Base-by-base conservation (phyloP, 2,797 vertebrate species). In the Triplophysa bombifrons region DNA sequence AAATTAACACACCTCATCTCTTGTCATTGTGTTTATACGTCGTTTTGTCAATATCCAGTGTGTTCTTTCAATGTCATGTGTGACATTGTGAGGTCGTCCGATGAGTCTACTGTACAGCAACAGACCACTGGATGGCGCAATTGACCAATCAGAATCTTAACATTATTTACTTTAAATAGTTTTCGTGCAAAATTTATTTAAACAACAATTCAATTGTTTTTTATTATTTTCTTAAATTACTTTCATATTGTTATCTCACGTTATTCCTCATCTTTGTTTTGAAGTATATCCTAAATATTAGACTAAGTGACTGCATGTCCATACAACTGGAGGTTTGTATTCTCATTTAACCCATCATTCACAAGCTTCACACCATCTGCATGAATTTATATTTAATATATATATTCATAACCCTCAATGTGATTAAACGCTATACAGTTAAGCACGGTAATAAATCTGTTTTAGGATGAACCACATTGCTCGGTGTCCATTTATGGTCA, bases 1-100 rank as follows among this genome's bases (percentile, higher is more conserved):
- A 94, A 94, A 94, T 88, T 87, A 92, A 91, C 92, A 92, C 91
- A 89, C 84, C 85, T 90, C 88, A 87, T 83, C 84, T 82, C 87
- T 90, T 83, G 85, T 82, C 86, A 87, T 82, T 81, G 83, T 87
- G 86, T 86, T 84, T 93, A 72, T 83, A 61, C 91, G 75, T 85
- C 51, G 51, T 80, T 89, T 87, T 90, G 83, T 85, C 69, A 30
- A 76, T 66, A 73, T 75, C 20, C 65, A 25, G 53, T 72, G 46
- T 64, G 46, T 64, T 66, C 1, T 58, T 61, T 74, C n/a, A n/a
- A n/a, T n/a, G n/a, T n/a, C 19, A 13, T 68, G n/a, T 74, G 11
- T 51, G 27, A 30, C 27, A 34, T 34, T 27, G 16, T 19, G 12
- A 27, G 27, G 25, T 17, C 60, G 34, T 63, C 58, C 7, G 7